phyloP scores from a whole-genome alignment of 1,140 invertebrate genomes.

The Drosophila insularis region DNA sequence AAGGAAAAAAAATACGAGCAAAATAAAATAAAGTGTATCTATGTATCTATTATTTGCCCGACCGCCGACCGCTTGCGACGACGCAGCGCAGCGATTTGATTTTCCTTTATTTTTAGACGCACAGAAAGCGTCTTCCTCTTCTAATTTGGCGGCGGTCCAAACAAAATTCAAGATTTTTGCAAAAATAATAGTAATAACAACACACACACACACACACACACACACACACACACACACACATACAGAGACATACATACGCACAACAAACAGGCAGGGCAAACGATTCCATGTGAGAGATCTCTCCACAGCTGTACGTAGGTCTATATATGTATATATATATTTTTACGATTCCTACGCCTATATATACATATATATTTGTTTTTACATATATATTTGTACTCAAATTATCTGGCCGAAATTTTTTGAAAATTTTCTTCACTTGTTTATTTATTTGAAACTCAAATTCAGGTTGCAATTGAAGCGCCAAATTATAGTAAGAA shows the following conservation, averaged over 20 bases:
- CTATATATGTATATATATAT: background rate
- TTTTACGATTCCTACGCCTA: background rate
- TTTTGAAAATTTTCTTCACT: background rate
- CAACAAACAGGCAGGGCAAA: background rate
- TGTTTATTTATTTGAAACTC: conserved; percentile 10
- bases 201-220: conserved; percentile 17
- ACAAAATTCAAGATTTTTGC: conserved; percentile 49
- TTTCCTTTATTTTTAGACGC: conserved; percentile 51
- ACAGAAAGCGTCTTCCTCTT: conserved; percentile 54
- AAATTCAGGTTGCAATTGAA: conserved; percentile 11
- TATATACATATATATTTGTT: background rate
- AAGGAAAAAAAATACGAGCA: background rate
- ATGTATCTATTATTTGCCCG: conserved; percentile 30
- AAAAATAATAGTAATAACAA: conserved; percentile 45
- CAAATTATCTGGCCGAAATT: conserved; percentile 2
- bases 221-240: background rate
- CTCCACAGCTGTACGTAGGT: conserved; percentile 1
- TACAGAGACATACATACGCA: background rate
- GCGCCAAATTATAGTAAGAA: conserved; percentile 2
- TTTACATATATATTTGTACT: background rate
- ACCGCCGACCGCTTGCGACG: conserved; percentile 38
- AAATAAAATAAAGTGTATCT: conserved; percentile 25
- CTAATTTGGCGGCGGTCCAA: conserved; percentile 53
- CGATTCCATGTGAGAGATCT: conserved; percentile 7
- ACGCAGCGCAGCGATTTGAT: conserved; percentile 28